Base-by-base conservation (phyloP, 2,888 invertebrate species). In the Tridacna crocea region DNA sequence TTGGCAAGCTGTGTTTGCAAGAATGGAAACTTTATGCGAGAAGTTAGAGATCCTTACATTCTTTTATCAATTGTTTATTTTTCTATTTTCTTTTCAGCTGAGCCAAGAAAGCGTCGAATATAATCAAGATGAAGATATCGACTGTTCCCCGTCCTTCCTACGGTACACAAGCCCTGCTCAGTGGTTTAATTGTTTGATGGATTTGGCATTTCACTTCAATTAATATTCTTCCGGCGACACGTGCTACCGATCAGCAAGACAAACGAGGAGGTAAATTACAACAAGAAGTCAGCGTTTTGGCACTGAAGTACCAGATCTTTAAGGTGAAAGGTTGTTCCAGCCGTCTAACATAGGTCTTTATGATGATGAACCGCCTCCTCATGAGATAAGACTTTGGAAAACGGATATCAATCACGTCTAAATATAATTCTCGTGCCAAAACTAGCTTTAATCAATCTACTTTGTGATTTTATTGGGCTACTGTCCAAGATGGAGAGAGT, bases 141-240 rank as follows among this genome's bases (percentile, higher is more conserved):
- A 22, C 47, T 17, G 12, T 47, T 51, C 27, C 24, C 26, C 22
- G 26, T 61, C 1, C 19, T 26, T 48, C 70, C 8, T 22, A 15
- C 48, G 24, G 13, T 51, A 51, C 8, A 51, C 19, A 26, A 19
- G 3, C 17, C 22, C 48, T 36, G 70, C 51, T 70, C 22, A 13
- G n/a, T 15, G 17, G 66, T 36, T 66, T 70, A 70, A 51, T 51
- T 51, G 27, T 51, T 70, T 70, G 70, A 70, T 70, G 70, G 51
- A 70, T 70, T n/a, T 70, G 70, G 70, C 70, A 70, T 70, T 70
- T 70, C 51, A 51, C 24, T 15, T 47, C 70, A 70, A 70, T 70
- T 70, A 70, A 70, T 70, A 22, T 51, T 22, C 70, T 51, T 70
- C 70, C 51, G 48, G 26, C 70, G 22, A 51, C 47, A 70, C 51